These are phyloP conservation scores for Exephanes ischioxanthus DNA, from an alignment of 2,888 invertebrate genomes.

Conservation along the genomic window DNA sequence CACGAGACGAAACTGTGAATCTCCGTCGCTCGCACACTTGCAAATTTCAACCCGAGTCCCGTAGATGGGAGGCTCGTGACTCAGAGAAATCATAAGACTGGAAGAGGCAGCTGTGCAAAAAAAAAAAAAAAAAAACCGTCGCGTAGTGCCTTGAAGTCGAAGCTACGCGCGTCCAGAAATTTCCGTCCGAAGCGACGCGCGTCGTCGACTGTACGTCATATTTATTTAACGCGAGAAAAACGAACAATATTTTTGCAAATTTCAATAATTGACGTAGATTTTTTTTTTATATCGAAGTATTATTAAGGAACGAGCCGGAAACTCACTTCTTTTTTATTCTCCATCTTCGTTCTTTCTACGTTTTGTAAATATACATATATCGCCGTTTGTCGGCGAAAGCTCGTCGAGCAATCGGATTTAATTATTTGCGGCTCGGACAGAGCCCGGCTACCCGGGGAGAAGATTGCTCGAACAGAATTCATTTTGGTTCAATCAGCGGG, in stretches of 20 bases:
- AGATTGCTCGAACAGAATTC: slow-evolving; percentile 58
- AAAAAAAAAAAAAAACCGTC: background rate
- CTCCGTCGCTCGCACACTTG: background rate
- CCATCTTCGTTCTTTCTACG: slow-evolving; percentile 6
- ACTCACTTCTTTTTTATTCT: background rate
- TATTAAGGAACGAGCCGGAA: slow-evolving; percentile 22
- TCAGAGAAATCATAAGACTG: slow-evolving; percentile 48
- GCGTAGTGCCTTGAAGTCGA: no score
- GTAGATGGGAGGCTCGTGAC: background rate
- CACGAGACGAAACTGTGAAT: slow-evolving; percentile 83
- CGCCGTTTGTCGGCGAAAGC: slow-evolving; percentile 11
- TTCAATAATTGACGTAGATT: background rate
- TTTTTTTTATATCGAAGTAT: slow-evolving; percentile 14
- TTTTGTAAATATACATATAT: slow-evolving; percentile 41
- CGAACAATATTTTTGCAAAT: background rate
- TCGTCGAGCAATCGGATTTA: slow-evolving; percentile 12
- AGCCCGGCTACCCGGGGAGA: slow-evolving; percentile 28
- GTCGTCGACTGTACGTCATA: slow-evolving; percentile 5
- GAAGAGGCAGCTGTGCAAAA: slow-evolving; percentile 1
- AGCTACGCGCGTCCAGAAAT: no score
- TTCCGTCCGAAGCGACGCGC: slow-evolving; percentile 5
- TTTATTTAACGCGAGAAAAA: slow-evolving; percentile 6
- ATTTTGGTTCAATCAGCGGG: slow-evolving; percentile 47
- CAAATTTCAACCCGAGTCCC: slow-evolving; percentile 1
- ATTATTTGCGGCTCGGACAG: slow-evolving; percentile 21